A percentile compares a stretch with the other conserved stretches of the same genome.
Conservation (phyloP, 2,797 vertebrate species). For the Argentina silus region DNA sequence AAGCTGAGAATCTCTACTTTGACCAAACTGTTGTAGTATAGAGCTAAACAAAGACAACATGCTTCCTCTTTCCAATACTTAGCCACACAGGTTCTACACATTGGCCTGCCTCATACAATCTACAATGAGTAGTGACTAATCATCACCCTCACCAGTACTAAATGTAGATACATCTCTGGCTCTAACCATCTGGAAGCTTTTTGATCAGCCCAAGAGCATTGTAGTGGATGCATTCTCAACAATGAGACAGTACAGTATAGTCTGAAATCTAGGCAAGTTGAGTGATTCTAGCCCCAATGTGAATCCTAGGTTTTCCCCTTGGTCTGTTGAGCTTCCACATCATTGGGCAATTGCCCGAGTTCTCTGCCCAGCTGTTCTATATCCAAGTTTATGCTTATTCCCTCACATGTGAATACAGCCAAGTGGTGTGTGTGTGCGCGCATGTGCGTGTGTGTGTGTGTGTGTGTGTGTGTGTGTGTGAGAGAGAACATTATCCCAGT, state of each 20-base stretch:
- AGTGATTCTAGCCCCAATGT: not conserved
- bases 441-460: no score
- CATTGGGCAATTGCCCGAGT: not conserved
- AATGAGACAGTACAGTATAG: not conserved
- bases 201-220: not conserved
- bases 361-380: slow-evolving; percentile 2
- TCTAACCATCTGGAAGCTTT: not conserved
- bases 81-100: not conserved
- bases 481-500: no score
- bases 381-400: not conserved
- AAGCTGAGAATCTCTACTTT: no score
- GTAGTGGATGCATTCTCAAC: not conserved
- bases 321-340: not conserved
- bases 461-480: no score
- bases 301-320: not conserved
- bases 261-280: not conserved
- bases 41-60: not conserved
- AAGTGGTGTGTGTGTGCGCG: not conserved
- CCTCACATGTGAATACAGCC: not conserved
- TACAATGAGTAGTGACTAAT: no score
- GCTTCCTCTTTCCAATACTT: no score
- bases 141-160: no score
- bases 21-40: no score
- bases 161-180: not conserved
- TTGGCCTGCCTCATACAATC: no score